Evolutionary conservation across 2,797 vertebrate genomes (phyloP), one percentile per base, ranked within the genome.

Genomic region (Gymnoscopelus microlampas): DNA sequence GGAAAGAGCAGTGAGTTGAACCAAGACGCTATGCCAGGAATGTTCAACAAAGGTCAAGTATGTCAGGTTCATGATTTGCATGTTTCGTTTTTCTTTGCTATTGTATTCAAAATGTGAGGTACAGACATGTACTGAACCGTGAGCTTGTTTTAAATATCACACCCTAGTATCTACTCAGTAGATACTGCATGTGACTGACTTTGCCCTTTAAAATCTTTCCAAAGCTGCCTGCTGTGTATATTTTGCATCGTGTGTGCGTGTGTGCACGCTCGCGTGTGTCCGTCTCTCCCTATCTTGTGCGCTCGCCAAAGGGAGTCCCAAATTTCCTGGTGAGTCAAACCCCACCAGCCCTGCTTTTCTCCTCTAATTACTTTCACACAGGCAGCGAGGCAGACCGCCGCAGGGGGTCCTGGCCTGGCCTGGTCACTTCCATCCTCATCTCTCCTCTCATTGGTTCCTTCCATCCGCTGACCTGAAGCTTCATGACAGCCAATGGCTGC

Each of bases 121-220:
- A 19, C 19, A 19, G 1, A 29, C 26, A 29, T 3, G 26, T 39
- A 39, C 35, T 39, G 35, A 39, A 39, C 35, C 11, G 19, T 60
- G 48, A 59, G 23, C 35, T 24, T 53, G 13, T 59, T n/a, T 57
- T 3, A 3, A 13, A 64, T 63, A 44, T 70, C 81, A 83, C 82
- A 73, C 76, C 76, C 71, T 62, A 81, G 55, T 77, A 86, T 79
- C 65, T 53, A 66, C 60, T 74, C 81, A 71, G 83, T 74, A 57
- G 19, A 62, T 49, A 5, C 67, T 66, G 55, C 48, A 32, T 56
- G 29, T 65, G 68, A 54, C 66, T 76, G 66, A 74, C 61, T 79
- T 78, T 87, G 80, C 78, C 86, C 84, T 89, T 89, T 86, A 86
- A 84, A 39, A 83, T 73, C 66, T 68, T 89, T 85, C 86, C 85